Base-by-base conservation (phyloP, 2,888 invertebrate species). In the Drosophila parthenogenetica region DNA sequence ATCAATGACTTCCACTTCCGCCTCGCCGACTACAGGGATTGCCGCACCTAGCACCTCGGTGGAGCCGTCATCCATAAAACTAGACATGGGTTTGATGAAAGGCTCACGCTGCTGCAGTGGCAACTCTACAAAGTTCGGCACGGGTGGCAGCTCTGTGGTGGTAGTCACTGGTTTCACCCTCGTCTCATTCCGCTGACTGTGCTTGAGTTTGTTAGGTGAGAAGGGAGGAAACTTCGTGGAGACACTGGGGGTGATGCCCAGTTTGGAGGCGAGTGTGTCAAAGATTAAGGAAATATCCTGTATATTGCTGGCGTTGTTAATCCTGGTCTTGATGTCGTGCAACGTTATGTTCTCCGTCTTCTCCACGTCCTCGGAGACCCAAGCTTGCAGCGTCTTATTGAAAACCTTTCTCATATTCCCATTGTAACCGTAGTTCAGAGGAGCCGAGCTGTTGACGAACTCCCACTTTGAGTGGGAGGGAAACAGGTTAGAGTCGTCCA, bases 211-310 rank as follows among this genome's bases (percentile, higher is more conserved):
- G 58, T 91, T 92, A 32, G 91, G 90, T 0, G 91, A 90, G 59
- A 91, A 92, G 3, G 92, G 92, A 2, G 93, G 93, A 40, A 90
- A 78, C 59, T 92, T 93, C 0, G 89, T 90, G 1, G 89, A 85
- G 1, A 89, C 89, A 59, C 87, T 91, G 13, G 92, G 89, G 13
- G 91, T 91, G 55, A 92, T 92, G 67, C 92, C 93, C 72, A 94
- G 80, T 75, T 93, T 94, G 49, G 94, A 94, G 3, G 94, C 93
- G 69, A 95, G 93, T 54, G 93, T 94, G 78, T 94, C 94, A 68
- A 95, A 95, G 48, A 95, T 94, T 37, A 94, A 93, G 0, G 95
- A 95, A 63, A 95, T 93, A 88, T 95, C 95, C 81, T 93, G 93
- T 73, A 94, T 92, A 51, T 91, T 91, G 35, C 90, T 91, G 65